Evolutionary conservation across 2,888 invertebrate species (phyloP).

Genomic region (Tenodera sinensis): DNA sequence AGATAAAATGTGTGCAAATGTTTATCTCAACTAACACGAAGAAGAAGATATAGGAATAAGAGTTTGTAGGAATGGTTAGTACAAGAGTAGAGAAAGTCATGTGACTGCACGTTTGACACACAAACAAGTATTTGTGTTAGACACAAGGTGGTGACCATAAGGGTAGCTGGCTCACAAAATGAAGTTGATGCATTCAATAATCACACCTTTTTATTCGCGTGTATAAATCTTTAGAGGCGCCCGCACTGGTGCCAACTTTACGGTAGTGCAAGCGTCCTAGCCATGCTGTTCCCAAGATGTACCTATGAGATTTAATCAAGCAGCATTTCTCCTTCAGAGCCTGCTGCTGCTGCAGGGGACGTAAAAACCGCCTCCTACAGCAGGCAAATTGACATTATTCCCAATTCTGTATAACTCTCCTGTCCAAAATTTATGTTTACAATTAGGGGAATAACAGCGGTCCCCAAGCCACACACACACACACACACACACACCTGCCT

Average conservation of each 20-base stretch:
- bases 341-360: neutral
- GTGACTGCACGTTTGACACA: no score
- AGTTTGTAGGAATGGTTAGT: no score
- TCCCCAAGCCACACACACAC: no score
- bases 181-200: neutral
- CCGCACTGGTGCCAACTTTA: neutral
- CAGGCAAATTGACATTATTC: neutral
- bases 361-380: neutral
- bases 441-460: neutral
- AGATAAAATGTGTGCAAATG: no score
- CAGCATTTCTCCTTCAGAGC: neutral
- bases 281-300: neutral
- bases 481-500: no score
- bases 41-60: no score
- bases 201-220: neutral
- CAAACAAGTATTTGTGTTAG: no score
- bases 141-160: no score
- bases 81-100: no score
- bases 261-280: neutral
- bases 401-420: neutral
- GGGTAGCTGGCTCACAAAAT: no score
- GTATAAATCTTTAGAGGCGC: neutral
- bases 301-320: neutral
- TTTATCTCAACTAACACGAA: no score
- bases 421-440: neutral